A percentile compares a stretch with the other conserved stretches of the same genome.
Conservation (phyloP, 2,797 vertebrate species). For the Mycteria americana region DNA sequence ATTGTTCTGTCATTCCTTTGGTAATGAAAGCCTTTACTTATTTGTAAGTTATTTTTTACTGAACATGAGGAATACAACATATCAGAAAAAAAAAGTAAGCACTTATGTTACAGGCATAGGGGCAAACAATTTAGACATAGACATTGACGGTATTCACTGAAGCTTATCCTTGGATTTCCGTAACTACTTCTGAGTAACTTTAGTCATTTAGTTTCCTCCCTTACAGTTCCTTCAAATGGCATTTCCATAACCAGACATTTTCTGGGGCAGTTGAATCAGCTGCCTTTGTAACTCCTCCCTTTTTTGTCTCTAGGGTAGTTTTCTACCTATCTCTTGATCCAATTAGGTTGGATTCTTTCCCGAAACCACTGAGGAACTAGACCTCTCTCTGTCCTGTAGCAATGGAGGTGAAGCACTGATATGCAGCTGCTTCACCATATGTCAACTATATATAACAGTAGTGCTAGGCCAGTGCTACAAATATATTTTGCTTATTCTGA, state of each 20-base stretch:
- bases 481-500: not conserved
- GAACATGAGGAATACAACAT: not conserved
- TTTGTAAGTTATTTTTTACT: not conserved
- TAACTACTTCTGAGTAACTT: not conserved
- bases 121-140: not conserved
- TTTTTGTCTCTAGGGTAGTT: not conserved
- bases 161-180: not conserved
- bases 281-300: not conserved
- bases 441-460: not conserved
- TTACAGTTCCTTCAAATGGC: not conserved
- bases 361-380: not conserved
- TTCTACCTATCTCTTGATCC: not conserved
- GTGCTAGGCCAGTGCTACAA: not conserved
- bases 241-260: not conserved
- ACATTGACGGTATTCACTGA: not conserved
- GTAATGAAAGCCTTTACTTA: constrained; percentile 30
- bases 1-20: constrained; percentile 21
- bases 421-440: not conserved
- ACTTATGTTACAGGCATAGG: not conserved
- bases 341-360: not conserved
- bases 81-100: not conserved
- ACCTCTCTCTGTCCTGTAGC: not conserved
- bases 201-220: not conserved
- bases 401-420: not conserved
- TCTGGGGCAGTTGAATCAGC: not conserved